These are phyloP conservation scores for Cebus imitator DNA, from an alignment of 2,113 vertebrate species.

Conservation along the genomic window DNA sequence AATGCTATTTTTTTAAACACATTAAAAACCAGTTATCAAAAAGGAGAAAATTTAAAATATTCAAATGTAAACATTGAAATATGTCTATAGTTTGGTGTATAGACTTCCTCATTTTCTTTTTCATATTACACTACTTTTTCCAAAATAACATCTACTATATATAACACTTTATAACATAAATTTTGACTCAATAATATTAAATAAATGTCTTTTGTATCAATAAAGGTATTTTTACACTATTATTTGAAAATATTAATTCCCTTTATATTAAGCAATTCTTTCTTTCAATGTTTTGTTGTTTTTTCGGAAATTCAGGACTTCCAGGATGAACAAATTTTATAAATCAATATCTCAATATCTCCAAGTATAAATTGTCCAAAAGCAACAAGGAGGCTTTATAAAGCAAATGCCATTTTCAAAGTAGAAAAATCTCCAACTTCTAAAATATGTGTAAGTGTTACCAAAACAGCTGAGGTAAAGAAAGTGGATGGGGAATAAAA, in stretches of 20 bases:
- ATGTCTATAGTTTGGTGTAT: background rate
- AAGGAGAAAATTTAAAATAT: background rate
- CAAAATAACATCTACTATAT: background rate
- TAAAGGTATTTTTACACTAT: background rate
- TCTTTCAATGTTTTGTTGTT: background rate
- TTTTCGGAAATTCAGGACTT: background rate
- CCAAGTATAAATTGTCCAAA: background rate
- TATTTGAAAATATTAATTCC: background rate
- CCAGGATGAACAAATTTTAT: background rate
- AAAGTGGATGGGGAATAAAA: background rate
- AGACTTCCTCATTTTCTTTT: background rate
- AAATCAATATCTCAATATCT: background rate
- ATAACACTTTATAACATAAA: background rate
- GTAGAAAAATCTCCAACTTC: background rate
- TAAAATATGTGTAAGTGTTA: background rate
- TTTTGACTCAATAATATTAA: conserved; percentile 2
- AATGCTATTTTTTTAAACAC: background rate
- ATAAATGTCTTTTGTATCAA: background rate
- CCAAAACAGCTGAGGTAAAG: background rate
- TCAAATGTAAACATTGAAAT: background rate
- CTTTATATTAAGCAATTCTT: background rate
- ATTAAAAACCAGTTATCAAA: background rate
- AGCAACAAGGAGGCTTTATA: background rate
- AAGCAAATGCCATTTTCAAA: background rate
- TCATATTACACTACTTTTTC: background rate